Evolutionary conservation across 1,140 invertebrate species (phyloP).

Genomic region (Stenopsyche tienmushanensis): DNA sequence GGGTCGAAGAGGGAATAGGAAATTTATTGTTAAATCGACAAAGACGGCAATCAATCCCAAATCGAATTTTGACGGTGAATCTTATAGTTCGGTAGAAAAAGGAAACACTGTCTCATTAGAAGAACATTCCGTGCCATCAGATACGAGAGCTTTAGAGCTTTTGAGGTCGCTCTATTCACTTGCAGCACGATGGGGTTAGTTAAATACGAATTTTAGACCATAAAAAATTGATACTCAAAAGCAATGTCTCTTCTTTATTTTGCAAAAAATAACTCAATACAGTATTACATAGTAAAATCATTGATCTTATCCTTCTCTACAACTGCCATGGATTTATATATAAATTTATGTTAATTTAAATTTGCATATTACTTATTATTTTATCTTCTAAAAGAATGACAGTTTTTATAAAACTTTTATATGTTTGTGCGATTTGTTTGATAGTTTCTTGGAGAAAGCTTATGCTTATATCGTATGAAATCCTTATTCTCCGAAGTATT

Average conservation of each 20-base stretch:
- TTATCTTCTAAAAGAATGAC: too few relatives aligned
- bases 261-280: background rate
- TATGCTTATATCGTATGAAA: too few relatives aligned
- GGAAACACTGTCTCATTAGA: constrained; percentile 50
- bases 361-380: background rate
- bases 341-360: background rate
- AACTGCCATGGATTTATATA: background rate
- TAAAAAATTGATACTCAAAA: background rate
- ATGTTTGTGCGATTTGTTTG: background rate
- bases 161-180: constrained; percentile 79
- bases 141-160: constrained; percentile 75
- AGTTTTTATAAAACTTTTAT: background rate
- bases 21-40: constrained; percentile 34
- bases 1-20: constrained; percentile 35
- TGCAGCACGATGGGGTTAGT: constrained; percentile 71
- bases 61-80: constrained; percentile 17
- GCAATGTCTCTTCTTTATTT: background rate
- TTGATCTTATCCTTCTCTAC: background rate
- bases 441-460: too few relatives aligned
- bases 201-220: background rate
- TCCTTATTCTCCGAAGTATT: too few relatives aligned
- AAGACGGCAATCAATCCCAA: constrained; percentile 29
- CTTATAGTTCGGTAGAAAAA: constrained; percentile 47
- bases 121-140: constrained; percentile 58
- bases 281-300: background rate